These are phyloP conservation scores for Chrysaora quinquecirrha DNA, from an alignment of 30 jellyfish, hydroid and myxozoan genomes.

Conservation along the genomic window DNA sequence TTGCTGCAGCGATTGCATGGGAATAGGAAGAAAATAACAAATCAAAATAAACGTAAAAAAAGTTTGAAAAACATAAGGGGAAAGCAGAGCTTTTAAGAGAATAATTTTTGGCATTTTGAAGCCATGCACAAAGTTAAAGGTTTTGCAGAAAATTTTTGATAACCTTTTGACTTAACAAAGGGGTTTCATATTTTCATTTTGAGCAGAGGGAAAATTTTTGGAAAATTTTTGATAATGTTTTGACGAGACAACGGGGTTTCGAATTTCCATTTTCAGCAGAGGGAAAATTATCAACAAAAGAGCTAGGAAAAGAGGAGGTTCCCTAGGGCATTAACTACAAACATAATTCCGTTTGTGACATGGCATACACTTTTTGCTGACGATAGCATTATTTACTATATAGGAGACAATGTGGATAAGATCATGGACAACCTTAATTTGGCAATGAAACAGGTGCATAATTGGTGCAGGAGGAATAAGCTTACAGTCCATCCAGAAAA, in stretches of 20 bases:
- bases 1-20: conserved; percentile 15
- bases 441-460: too few relatives aligned
- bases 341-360: neutral
- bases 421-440: too few relatives aligned
- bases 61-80: neutral
- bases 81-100: conserved; percentile 5
- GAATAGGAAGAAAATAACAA: conserved; percentile 4
- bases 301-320: conserved; percentile 13
- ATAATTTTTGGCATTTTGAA: conserved; percentile 12
- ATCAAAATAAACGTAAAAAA: conserved; percentile 10
- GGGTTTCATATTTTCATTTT: conserved; percentile 8
- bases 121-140: conserved; percentile 16
- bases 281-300: conserved; percentile 7
- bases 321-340: conserved; percentile 12
- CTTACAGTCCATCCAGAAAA: too few relatives aligned
- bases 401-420: too few relatives aligned
- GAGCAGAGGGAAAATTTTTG: too few relatives aligned
- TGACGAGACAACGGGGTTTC: conserved; percentile 19
- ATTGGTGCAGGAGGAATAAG: too few relatives aligned
- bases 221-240: conserved; percentile 2
- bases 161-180: neutral
- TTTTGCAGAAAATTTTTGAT: neutral
- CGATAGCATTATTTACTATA: too few relatives aligned
- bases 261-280: conserved; percentile 3
- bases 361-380: neutral